phyloP scores from a whole-genome alignment of 2,113 vertebrate genomes.

The Dolichallabes microphthalmus region DNA sequence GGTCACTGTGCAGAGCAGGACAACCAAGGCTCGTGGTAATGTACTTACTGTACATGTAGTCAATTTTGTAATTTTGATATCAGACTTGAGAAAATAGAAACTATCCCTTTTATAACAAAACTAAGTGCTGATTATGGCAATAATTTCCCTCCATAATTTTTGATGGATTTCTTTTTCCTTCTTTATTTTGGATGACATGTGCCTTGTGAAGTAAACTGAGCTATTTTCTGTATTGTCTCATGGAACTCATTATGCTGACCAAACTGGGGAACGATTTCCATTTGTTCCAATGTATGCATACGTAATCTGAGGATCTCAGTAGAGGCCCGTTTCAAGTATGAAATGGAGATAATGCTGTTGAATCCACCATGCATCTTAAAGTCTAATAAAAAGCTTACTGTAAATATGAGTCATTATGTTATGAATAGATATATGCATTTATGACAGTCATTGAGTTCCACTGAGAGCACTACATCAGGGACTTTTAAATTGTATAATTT shows the following conservation, averaged over 20 bases:
- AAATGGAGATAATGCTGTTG: not conserved
- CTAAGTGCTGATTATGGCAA: not conserved
- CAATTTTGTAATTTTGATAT: too few species aligned
- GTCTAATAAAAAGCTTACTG: not conserved
- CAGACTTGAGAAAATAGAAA: too few species aligned
- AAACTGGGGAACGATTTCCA: constrained; percentile 4
- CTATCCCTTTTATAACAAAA: too few species aligned
- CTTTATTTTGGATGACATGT: not conserved
- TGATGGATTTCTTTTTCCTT: not conserved
- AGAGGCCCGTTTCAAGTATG: not conserved
- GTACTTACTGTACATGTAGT: too few species aligned
- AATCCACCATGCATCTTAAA: not conserved
- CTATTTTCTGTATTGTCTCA: not conserved
- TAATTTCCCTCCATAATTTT: constrained; percentile 1
- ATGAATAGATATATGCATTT: not conserved
- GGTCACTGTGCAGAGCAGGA: too few species aligned
- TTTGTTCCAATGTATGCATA: not conserved
- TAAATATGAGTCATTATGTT: not conserved
- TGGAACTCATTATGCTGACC: constrained; percentile 5
- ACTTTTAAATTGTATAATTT: not conserved
- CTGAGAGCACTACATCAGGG: not conserved
- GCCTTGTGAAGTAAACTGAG: constrained; percentile 4
- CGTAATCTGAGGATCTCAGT: constrained; percentile 2
- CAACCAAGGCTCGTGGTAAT: too few species aligned
- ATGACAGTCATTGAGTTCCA: not conserved